These are phyloP conservation scores for Patagioenas fasciata DNA, from an alignment of 2,113 vertebrate species.

Conservation along the genomic window DNA sequence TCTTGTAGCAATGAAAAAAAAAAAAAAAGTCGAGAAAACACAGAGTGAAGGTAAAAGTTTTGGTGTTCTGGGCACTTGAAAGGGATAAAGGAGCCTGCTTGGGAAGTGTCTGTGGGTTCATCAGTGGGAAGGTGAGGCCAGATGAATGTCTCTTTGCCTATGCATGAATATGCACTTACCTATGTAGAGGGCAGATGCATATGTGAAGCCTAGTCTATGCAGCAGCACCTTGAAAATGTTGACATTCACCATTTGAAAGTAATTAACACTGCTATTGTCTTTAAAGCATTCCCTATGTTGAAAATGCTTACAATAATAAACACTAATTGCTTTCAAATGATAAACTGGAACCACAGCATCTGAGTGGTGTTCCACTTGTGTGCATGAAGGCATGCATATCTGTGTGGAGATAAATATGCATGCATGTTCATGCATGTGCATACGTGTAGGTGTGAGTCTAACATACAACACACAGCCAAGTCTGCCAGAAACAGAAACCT, in stretches of 20 bases:
- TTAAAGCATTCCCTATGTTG: constrained; percentile 29
- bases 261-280: constrained; percentile 39
- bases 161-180: neutral
- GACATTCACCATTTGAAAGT: constrained; percentile 52
- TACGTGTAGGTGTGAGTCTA: neutral
- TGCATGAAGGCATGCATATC: neutral
- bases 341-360: neutral
- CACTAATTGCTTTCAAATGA: constrained; percentile 59
- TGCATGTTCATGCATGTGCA: rapidly evolving
- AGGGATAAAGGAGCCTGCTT: neutral
- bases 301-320: constrained; percentile 53
- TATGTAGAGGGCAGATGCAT: neutral
- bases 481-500: neutral
- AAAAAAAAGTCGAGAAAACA: neutral
- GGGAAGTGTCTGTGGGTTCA: neutral
- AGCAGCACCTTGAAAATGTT: constrained; percentile 5
- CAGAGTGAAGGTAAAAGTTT: neutral
- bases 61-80: neutral
- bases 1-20: neutral
- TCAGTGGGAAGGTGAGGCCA: neutral
- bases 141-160: neutral
- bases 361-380: neutral
- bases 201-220: neutral
- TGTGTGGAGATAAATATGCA: neutral
- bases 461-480: neutral